Conservation (phyloP, 2,888 invertebrate genomes). For the Spilarctia lutea region DNA sequence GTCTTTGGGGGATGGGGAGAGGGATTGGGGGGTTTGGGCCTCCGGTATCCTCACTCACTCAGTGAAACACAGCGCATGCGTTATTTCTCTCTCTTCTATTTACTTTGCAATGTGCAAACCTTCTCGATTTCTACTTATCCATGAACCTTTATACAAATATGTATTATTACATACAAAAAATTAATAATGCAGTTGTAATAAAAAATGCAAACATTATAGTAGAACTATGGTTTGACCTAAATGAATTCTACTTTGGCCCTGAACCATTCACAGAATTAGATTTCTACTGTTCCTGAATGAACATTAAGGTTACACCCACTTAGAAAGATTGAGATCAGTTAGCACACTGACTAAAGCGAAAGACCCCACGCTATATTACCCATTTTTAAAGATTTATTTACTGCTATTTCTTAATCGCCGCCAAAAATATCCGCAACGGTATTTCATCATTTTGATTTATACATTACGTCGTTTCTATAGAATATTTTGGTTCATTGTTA, state of each 20-base stretch:
- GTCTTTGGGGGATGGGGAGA: too few species aligned
- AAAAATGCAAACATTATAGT: too few species aligned
- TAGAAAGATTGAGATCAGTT: not conserved
- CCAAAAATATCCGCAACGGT: not conserved
- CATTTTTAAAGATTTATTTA: not conserved
- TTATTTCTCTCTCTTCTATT: too few species aligned
- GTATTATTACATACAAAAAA: too few species aligned
- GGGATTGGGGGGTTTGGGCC: too few species aligned
- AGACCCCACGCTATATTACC: not conserved
- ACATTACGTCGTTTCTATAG: not conserved
- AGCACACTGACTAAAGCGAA: not conserved
- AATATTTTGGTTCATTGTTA: not conserved
- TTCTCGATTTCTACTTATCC: too few species aligned
- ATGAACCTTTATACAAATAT: too few species aligned
- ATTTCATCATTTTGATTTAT: not conserved
- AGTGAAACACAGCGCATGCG: too few species aligned
- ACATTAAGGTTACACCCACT: slow-evolving; percentile 1
- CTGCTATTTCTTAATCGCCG: not conserved
- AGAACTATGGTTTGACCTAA: not conserved
- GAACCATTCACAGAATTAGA: not conserved
- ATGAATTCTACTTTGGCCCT: not conserved
- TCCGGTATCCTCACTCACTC: too few species aligned
- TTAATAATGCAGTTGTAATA: too few species aligned
- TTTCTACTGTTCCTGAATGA: not conserved
- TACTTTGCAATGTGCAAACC: too few species aligned